These are phyloP conservation scores for Pyxicephalus adspersus DNA, from an alignment of 2,113 vertebrate species.

Conservation along the genomic window DNA sequence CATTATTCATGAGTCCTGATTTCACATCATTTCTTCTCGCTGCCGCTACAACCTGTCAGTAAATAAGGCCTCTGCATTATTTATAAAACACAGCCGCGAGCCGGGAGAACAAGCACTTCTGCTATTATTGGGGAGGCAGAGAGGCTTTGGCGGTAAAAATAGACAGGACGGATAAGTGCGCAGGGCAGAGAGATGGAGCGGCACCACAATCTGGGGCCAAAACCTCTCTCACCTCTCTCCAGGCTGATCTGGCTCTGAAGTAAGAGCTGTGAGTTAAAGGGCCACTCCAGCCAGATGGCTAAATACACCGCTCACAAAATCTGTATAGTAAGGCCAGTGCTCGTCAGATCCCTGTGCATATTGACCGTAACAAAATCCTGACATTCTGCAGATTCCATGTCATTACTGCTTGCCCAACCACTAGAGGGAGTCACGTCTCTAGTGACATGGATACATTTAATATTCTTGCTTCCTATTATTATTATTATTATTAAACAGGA, in stretches of 20 bases:
- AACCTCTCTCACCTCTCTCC: constrained; percentile 2
- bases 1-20: constrained; percentile 75
- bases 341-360: neutral
- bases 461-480: no score
- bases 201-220: neutral
- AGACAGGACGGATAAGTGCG: constrained; percentile 32
- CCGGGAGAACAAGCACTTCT: constrained; percentile 69
- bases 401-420: no score
- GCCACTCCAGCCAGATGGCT: neutral
- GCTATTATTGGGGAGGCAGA: constrained; percentile 68
- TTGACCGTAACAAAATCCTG: neutral
- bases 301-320: neutral
- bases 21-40: constrained; percentile 76
- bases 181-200: constrained; percentile 11
- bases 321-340: neutral
- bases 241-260: neutral
- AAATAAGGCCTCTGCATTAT: constrained; percentile 83
- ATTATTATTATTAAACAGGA: no score
- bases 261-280: neutral
- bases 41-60: constrained; percentile 84
- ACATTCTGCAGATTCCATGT: no score
- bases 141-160: constrained; percentile 50
- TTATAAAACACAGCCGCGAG: constrained; percentile 74
- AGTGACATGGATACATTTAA: no score
- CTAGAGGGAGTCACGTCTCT: no score